Evolutionary conservation across 1,140 invertebrate species (phyloP), one percentile per base, ranked within the genome.

Genomic region (Oedothorax gibbosus): DNA sequence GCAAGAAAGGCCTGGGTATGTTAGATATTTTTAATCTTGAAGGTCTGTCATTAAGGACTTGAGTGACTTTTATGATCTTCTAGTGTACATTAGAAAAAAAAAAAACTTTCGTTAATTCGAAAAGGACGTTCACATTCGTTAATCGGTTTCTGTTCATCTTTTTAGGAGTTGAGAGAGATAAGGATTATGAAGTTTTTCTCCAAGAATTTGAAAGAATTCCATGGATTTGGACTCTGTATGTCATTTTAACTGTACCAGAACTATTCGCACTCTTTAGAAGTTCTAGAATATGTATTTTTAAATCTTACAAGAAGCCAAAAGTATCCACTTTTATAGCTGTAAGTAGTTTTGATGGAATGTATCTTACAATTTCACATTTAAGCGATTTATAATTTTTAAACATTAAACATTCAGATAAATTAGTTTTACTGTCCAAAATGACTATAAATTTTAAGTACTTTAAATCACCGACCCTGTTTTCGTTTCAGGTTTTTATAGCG

Each of bases 221-320:
- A 11, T 98, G 96, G 96, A 96, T 96, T 89, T 98, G 97, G 97
- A 95, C 94, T 80, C 90, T 98, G 14, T 91, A 97, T 62, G 94
- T 96, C 86, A 95, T 94, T 0, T 97, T 96, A 88, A 92, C 94
- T 0, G 93, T 97, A 62, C 97, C 97, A 0, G 96, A 98, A 90
- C 91, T 98, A 50, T 96, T 96, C 15, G 94, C 96, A 0, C 90
- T 97, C 12, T 95, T 98, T 87, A 92, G 96, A 72, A 95, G 96
- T 20, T 91, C 94, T 5, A 93, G 96, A 87, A 97, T 98, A 90
- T 97, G 96, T 89, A 94, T 96, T 88, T 98, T 98, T 92, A 98
- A 98, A 80, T 88, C 87, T 18, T 87, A 87, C 76, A 86, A 71
- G 69, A 86, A 84, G 65, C 88, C 88, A 15, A 79, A 78, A 20